Conservation (phyloP, 2,797 vertebrate species). For the Fistularia commersonii region DNA sequence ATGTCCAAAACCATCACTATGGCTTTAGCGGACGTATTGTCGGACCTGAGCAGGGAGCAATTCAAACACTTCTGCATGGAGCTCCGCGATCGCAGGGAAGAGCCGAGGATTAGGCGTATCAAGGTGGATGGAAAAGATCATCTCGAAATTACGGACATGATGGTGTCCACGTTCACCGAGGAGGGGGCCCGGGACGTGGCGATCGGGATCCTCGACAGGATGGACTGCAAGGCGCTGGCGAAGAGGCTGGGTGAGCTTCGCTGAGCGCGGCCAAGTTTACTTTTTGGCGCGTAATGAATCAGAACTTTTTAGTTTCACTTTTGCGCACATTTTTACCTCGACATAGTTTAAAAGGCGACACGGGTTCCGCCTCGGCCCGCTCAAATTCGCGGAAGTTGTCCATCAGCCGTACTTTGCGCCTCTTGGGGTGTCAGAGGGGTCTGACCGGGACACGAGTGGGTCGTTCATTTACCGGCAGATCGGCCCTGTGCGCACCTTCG, state of each 20-base stretch:
- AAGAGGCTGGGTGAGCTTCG: not conserved
- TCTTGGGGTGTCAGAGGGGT: no score
- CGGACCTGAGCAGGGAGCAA: accelerated
- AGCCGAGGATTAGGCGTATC: not conserved
- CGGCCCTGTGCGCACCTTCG: no score
- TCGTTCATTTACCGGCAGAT: no score
- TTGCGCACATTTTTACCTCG: no score
- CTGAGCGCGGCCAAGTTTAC: not conserved
- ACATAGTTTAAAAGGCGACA: no score
- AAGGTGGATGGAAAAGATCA: not conserved
- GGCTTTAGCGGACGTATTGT: not conserved
- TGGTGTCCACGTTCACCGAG: conserved; percentile 32
- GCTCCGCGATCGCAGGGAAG: conserved; percentile 7
- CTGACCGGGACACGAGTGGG: no score
- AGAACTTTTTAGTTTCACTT: no score
- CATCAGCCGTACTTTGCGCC: no score
- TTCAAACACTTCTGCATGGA: not conserved
- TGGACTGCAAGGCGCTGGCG: not conserved
- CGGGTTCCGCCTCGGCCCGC: no score
- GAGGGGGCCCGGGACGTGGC: not conserved
- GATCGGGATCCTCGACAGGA: not conserved
- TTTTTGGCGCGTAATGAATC: no score
- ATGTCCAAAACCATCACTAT: not conserved
- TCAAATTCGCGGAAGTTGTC: no score
- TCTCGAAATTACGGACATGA: not conserved